phyloP scores from a whole-genome alignment of 2,797 vertebrate species.

The Pseudomugil tenellus region DNA sequence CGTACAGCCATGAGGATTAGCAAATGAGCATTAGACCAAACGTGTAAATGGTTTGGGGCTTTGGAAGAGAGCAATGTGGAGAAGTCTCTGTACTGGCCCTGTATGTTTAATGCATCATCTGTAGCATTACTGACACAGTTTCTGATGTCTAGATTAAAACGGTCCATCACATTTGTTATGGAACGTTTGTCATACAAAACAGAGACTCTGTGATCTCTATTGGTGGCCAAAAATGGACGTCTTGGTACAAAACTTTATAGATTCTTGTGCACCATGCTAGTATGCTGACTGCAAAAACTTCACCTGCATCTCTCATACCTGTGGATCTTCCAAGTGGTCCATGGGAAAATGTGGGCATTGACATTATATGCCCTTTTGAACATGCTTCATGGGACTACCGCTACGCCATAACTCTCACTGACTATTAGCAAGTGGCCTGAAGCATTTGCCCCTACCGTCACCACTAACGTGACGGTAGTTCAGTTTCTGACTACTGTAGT shows the following conservation, averaged over 20 bases:
- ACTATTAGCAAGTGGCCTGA: no score
- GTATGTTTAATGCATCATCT: constrained; percentile 7
- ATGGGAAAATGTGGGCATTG: neutral
- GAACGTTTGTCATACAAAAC: no score
- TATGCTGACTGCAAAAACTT: no score
- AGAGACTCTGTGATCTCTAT: no score
- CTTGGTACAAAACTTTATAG: no score
- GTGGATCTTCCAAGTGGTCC: no score
- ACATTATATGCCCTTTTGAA: neutral
- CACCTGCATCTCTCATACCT: no score
- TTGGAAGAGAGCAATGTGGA: neutral
- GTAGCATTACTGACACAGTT: constrained; percentile 5
- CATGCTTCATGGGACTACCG: neutral
- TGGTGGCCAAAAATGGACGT: no score
- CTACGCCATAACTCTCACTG: no score
- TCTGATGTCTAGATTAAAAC: constrained; percentile 2
- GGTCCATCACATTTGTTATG: constrained; percentile 8
- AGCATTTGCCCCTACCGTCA: neutral
- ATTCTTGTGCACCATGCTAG: no score
- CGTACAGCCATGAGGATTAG: no score
- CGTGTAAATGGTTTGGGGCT: neutral
- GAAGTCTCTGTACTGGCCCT: neutral
- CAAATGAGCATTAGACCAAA: no score
- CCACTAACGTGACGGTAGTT: neutral
- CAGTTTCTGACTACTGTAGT: neutral